Percentiles rank a stretch among this genome's conserved stretches.
phyloP scores from a whole-genome alignment of 2,888 invertebrate genomes.

The Nematopogon swammerdamellus region DNA sequence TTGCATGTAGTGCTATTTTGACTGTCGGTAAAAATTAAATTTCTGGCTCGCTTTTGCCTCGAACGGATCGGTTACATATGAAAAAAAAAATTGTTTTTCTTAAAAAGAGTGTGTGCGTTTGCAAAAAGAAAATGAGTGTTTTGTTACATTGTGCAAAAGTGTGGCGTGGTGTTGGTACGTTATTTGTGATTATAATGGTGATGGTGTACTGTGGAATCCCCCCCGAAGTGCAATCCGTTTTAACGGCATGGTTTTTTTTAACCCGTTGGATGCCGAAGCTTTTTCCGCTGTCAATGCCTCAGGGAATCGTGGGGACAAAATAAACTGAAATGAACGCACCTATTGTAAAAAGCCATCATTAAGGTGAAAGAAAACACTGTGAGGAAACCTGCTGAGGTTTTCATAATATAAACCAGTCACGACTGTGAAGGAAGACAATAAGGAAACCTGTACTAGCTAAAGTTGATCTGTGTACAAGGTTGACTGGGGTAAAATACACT shows the following conservation, averaged over 20 bases:
- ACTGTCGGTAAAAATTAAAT: constrained; percentile 13
- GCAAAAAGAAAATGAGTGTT: not conserved
- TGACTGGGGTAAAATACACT: too few relatives aligned
- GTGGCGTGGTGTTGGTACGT: constrained; percentile 41
- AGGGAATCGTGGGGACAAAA: constrained; percentile 27
- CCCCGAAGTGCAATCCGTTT: constrained; percentile 11
- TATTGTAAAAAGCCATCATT: too few relatives aligned
- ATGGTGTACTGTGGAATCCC: too few relatives aligned
- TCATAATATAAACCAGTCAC: too few relatives aligned
- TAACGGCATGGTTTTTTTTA: constrained; percentile 27
- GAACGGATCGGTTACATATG: not conserved
- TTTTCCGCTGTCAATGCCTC: constrained; percentile 4
- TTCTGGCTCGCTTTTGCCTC: constrained; percentile 13
- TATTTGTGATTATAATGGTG: constrained; percentile 21
- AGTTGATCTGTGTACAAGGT: too few relatives aligned
- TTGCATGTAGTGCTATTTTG: constrained; percentile 2
- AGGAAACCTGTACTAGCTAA: too few relatives aligned
- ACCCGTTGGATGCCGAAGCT: not conserved
- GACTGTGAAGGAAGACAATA: too few relatives aligned
- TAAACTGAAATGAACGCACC: constrained; percentile 50
- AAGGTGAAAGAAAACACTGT: too few relatives aligned
- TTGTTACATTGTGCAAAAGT: not conserved
- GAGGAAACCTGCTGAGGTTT: too few relatives aligned
- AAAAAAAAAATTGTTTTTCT: not conserved
- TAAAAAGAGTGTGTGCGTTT: not conserved